Conservation (phyloP, 2,113 vertebrate genomes). For the Symphodus melops region DNA sequence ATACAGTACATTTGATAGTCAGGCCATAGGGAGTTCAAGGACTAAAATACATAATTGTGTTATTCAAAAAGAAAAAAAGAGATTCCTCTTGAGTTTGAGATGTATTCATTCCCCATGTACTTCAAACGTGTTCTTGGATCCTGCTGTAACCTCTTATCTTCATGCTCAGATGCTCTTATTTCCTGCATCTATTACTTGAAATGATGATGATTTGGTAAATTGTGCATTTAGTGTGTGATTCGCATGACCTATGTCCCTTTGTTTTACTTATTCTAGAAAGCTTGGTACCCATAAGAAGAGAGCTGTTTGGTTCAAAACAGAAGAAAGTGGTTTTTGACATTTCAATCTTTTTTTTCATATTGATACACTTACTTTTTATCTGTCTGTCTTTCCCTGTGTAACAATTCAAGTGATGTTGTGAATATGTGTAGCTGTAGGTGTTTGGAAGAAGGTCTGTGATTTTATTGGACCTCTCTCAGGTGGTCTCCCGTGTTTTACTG, state of each 20-base stretch:
- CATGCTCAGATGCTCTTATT: constrained; percentile 8
- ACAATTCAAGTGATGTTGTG: neutral
- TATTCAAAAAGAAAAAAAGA: too few species aligned
- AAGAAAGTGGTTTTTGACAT: constrained; percentile 34
- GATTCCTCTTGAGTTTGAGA: too few species aligned
- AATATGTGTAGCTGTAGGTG: neutral
- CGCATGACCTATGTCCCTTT: constrained; percentile 22
- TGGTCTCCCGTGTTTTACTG: constrained; percentile 25
- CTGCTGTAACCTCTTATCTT: too few species aligned
- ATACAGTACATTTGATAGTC: too few species aligned
- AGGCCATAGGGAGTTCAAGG: too few species aligned
- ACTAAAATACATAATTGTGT: too few species aligned
- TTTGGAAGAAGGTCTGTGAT: constrained; percentile 16
- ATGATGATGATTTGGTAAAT: constrained; percentile 52
- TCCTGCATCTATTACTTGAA: constrained; percentile 7
- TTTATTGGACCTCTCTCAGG: constrained; percentile 32
- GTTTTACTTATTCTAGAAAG: constrained; percentile 22
- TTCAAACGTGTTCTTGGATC: too few species aligned
- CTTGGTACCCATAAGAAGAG: neutral
- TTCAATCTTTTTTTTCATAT: constrained; percentile 22
- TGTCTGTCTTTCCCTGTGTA: neutral
- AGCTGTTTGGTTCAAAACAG: constrained; percentile 16
- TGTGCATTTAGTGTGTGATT: constrained; percentile 25
- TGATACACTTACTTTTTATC: neutral
- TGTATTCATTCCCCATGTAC: too few species aligned